These are phyloP conservation scores for Drosophila lacicola DNA, from an alignment of 2,888 invertebrate species.

Conservation along the genomic window DNA sequence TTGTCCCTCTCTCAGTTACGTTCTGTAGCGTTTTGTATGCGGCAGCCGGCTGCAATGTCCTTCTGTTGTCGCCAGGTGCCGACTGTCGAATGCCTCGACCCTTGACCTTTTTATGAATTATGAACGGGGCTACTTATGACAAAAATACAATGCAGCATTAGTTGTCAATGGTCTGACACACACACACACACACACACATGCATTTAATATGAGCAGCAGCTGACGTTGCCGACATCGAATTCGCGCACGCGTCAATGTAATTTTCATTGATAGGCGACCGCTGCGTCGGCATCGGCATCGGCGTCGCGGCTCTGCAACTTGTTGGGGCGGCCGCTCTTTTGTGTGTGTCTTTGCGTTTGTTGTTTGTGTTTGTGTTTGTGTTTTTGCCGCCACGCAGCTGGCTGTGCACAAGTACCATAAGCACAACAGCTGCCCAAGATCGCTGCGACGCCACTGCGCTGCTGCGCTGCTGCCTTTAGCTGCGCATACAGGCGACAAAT, in stretches of 20 bases:
- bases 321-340: slow-evolving; percentile 42
- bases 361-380: slow-evolving; percentile 11
- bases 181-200: slow-evolving; percentile 3
- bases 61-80: slow-evolving; percentile 43
- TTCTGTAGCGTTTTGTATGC: background rate
- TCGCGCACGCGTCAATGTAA: slow-evolving; percentile 52
- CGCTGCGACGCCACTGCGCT: slow-evolving; percentile 8
- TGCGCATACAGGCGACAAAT: slow-evolving; percentile 36
- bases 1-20: background rate
- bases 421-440: slow-evolving; percentile 64
- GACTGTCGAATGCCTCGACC: slow-evolving; percentile 52
- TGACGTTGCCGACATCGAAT: slow-evolving; percentile 25
- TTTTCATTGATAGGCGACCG: slow-evolving; percentile 41
- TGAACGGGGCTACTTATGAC: slow-evolving; percentile 46
- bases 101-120: slow-evolving; percentile 74
- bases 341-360: slow-evolving; percentile 16
- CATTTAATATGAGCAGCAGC: slow-evolving; percentile 19
- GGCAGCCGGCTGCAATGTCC: slow-evolving; percentile 44
- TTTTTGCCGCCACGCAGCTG: slow-evolving; percentile 65
- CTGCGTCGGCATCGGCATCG: slow-evolving; percentile 19
- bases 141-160: slow-evolving; percentile 29
- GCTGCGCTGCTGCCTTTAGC: slow-evolving; percentile 15
- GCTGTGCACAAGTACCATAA: slow-evolving; percentile 76
- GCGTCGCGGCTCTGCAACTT: slow-evolving; percentile 41
- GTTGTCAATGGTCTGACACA: slow-evolving; percentile 28